Conservation (phyloP, 2,888 invertebrate genomes). For the Drosophila mettleri region DNA sequence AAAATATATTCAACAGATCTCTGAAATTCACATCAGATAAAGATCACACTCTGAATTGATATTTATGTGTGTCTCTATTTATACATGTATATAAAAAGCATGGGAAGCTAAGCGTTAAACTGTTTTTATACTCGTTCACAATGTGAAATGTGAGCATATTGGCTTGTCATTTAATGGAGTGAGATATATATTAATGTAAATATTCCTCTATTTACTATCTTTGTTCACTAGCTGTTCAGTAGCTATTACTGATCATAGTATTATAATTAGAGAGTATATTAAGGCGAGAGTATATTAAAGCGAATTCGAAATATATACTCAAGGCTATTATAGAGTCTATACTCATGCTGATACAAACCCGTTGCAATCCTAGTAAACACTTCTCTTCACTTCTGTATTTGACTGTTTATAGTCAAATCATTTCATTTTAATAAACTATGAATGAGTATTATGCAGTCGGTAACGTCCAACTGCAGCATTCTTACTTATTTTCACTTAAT, state of each 20-base stretch:
- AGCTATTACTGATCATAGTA: too few relatives aligned
- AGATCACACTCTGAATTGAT: slow-evolving; percentile 14
- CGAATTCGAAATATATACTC: too few relatives aligned
- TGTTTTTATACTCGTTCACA: slow-evolving; percentile 1
- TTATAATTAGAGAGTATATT: too few relatives aligned
- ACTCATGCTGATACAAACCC: too few relatives aligned
- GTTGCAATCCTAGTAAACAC: too few relatives aligned
- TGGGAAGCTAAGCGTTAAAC: slow-evolving; percentile 31
- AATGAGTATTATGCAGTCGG: not conserved
- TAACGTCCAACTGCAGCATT: not conserved
- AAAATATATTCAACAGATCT: slow-evolving; percentile 5
- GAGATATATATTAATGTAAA: not conserved
- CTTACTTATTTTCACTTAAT: not conserved
- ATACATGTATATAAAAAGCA: not conserved
- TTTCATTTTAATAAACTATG: not conserved
- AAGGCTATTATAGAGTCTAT: too few relatives aligned
- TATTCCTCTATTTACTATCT: too few relatives aligned
- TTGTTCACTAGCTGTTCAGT: too few relatives aligned
- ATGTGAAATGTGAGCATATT: not conserved
- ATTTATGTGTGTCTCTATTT: slow-evolving; percentile 20
- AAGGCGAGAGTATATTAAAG: too few relatives aligned
- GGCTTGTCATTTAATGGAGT: not conserved
- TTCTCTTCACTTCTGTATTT: too few relatives aligned
- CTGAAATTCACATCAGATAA: slow-evolving; percentile 25
- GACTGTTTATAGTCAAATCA: too few relatives aligned